Evolutionary conservation across 35 echinoderm and acorn worm species (phyloP), one percentile per base, ranked within the genome.

Genomic region (Apostichopus japonicus): DNA sequence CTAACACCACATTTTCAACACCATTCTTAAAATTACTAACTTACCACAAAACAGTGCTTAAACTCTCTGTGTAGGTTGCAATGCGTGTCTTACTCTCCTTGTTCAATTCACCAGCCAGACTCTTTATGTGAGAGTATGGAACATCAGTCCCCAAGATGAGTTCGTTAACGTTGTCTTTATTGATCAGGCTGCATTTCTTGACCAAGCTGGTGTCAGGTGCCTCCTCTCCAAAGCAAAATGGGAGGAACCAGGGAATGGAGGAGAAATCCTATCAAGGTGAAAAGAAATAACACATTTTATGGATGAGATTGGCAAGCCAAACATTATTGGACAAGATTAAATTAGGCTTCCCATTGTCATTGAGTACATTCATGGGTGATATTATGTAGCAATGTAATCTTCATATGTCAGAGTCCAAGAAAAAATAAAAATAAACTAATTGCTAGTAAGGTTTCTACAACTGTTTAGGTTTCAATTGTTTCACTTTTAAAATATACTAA

Each of bases 1-100:
- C 33, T 44, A 44, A 44, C 33, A 44, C 33, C 33, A 44, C 33
- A 44, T 44, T 44, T 44, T 44, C 33, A 44, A 44, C 33, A 44
- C 33, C 33, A 44, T 44, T 44, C 33, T 44, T 44, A 62, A 65
- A 10, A 19, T 67, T 67, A 67, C 63, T 44, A 0, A 11, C 95
- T 93, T 90, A 98, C 97, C 97, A 98, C 73, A 98, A 72, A 5
- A 98, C 62, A 17, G 97, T 94, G 65, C 93, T 93, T 14, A 98
- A n/a, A 23, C 93, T 87, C 63, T 91, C 70, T 84, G 93, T 91
- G 33, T 96, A 96, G 24, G 57, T 54, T 10, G 97, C 97, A 22
- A 98, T 98, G 19, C 94, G 93, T 21, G 27, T 76, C 84, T 94
- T 98, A 78, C 93, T 93, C 44, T 90, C 93, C 8, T 77, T 27